Evolutionary conservation across 2,888 invertebrate species (phyloP).

Genomic region (Cacoxenus indagator): DNA sequence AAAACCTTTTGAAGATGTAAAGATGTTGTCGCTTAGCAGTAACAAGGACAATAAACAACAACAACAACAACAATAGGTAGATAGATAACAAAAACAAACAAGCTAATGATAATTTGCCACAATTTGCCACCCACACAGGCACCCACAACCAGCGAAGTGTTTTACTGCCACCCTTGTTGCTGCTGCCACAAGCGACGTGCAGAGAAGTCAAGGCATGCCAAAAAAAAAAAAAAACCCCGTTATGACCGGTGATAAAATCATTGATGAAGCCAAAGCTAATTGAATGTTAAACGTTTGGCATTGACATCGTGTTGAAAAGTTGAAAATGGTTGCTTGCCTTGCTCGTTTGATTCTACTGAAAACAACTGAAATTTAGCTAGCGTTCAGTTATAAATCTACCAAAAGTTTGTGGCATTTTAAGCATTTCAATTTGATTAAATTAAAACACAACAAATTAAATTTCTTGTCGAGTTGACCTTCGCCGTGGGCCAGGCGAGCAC

Average conservation of each 20-base stretch:
- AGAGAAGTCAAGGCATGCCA: neutral
- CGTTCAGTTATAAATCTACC: neutral
- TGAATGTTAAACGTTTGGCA: slow-evolving; percentile 65
- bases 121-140: slow-evolving; percentile 51
- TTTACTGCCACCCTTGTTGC: neutral
- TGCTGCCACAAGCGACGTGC: neutral
- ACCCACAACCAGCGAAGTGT: neutral
- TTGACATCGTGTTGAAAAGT: slow-evolving; percentile 46
- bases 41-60: slow-evolving; percentile 24
- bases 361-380: slow-evolving; percentile 36
- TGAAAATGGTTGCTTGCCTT: neutral
- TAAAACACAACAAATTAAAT: slow-evolving; percentile 8
- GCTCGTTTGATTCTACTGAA: slow-evolving; percentile 28
- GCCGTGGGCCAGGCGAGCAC: neutral
- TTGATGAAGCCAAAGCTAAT: slow-evolving; percentile 62
- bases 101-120: slow-evolving; percentile 64
- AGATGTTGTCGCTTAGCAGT: slow-evolving; percentile 44
- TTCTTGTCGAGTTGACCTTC: slow-evolving; percentile 10
- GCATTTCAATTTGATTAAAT: slow-evolving; percentile 23
- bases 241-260: slow-evolving; percentile 66
- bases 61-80: slow-evolving; percentile 34
- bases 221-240: slow-evolving; percentile 29
- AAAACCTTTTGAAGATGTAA: slow-evolving; percentile 65
- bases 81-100: slow-evolving; percentile 31
- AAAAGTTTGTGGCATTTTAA: neutral